phyloP scores from a whole-genome alignment of 2,797 vertebrate genomes.

The Spizella passerina region DNA sequence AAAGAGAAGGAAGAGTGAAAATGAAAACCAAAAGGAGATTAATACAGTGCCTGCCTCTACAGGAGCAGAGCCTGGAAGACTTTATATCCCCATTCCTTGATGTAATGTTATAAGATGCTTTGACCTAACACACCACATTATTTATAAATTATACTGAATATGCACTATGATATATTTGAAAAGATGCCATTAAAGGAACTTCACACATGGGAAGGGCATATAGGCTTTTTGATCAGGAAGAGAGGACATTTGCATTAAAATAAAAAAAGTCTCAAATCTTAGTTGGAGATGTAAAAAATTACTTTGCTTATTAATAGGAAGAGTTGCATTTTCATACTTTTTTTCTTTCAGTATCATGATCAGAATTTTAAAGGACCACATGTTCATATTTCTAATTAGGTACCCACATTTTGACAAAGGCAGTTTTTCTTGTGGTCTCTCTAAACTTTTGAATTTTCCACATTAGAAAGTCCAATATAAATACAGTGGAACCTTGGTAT shows the following conservation, averaged over 20 bases:
- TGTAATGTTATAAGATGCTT: background rate
- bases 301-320: background rate
- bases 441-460: background rate
- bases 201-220: background rate
- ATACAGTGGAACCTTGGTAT: background rate
- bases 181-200: slow-evolving; percentile 32
- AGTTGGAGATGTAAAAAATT: background rate
- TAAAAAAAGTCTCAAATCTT: background rate
- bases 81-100: background rate
- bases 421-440: background rate
- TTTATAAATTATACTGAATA: slow-evolving; percentile 60
- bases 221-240: slow-evolving; percentile 8
- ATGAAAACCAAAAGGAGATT: background rate
- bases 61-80: slow-evolving; percentile 9
- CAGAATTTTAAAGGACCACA: background rate
- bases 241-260: background rate
- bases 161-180: slow-evolving; percentile 38
- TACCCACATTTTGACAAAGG: background rate
- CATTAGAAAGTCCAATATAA: background rate
- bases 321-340: background rate
- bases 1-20: background rate
- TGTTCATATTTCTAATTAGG: background rate
- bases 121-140: slow-evolving; percentile 36
- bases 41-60: background rate
- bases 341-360: background rate